phyloP scores from a whole-genome alignment of 2,113 vertebrate species.

The Bujurquina vittata region DNA sequence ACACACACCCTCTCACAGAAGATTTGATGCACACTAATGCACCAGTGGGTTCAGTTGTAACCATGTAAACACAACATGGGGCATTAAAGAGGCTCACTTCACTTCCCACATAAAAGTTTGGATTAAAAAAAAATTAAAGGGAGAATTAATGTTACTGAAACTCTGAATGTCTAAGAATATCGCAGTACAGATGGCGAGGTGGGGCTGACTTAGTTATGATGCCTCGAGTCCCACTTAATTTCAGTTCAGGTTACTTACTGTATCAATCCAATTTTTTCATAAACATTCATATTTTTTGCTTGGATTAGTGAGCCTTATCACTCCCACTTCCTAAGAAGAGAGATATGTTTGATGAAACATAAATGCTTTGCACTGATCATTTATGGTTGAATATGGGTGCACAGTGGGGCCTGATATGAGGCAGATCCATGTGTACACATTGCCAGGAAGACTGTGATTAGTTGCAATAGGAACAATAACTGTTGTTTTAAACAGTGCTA shows the following conservation, averaged over 20 bases:
- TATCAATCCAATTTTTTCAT: neutral
- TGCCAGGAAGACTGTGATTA: neutral
- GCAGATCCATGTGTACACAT: neutral
- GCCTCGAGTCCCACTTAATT: neutral
- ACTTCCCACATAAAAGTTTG: neutral
- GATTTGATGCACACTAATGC: neutral
- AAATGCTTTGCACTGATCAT: neutral
- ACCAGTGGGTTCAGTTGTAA: neutral
- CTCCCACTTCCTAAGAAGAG: neutral
- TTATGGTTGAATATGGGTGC: rapidly evolving
- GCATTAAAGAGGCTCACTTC: neutral
- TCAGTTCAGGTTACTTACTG: neutral
- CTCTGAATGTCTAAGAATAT: neutral
- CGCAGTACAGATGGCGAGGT: neutral
- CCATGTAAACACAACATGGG: neutral
- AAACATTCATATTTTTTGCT: neutral
- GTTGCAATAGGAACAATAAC: rapidly evolving
- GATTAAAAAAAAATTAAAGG: neutral
- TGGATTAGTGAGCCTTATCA: neutral
- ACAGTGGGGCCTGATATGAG: neutral
- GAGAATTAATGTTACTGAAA: neutral
- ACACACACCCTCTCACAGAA: neutral
- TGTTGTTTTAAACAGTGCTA: neutral
- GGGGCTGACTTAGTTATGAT: neutral
- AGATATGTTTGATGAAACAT: no score